phyloP scores from a whole-genome alignment of 2,888 invertebrate species.

The Lasioglossum morio region DNA sequence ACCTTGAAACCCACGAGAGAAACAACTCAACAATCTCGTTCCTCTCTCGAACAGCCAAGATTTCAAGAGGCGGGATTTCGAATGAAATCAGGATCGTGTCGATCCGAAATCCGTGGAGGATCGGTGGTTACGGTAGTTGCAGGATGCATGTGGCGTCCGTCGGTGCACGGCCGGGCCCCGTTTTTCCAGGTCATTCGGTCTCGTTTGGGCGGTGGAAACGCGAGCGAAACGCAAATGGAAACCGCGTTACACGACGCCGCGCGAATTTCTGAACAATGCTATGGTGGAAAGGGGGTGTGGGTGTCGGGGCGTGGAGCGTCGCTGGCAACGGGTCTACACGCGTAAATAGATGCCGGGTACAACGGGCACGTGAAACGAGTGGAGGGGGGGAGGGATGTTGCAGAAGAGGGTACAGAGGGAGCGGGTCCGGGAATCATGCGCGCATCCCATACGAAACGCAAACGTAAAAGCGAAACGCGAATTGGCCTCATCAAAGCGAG shows the following conservation, averaged over 20 bases:
- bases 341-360: slow-evolving; percentile 33
- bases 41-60: neutral
- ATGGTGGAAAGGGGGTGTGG: slow-evolving; percentile 1
- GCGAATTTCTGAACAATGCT: slow-evolving; percentile 42
- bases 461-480: slow-evolving; percentile 80
- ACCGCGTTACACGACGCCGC: slow-evolving; percentile 46
- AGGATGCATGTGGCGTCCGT: neutral
- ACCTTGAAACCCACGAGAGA: no score
- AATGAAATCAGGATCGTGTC: neutral
- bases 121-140: neutral
- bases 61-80: neutral
- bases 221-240: slow-evolving; percentile 28
- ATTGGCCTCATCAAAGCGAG: slow-evolving; percentile 85
- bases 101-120: neutral
- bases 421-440: slow-evolving; percentile 51
- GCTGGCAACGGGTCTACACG: slow-evolving; percentile 9
- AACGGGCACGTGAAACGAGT: neutral
- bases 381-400: neutral
- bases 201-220: neutral
- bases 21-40: no score
- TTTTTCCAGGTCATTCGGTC: slow-evolving; percentile 46
- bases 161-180: neutral
- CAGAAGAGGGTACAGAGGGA: neutral
- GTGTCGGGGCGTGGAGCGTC: slow-evolving; percentile 9
- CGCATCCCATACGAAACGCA: slow-evolving; percentile 68